Conservation (phyloP, 2,113 vertebrate genomes). For the Mesembrinibis cayennensis region DNA sequence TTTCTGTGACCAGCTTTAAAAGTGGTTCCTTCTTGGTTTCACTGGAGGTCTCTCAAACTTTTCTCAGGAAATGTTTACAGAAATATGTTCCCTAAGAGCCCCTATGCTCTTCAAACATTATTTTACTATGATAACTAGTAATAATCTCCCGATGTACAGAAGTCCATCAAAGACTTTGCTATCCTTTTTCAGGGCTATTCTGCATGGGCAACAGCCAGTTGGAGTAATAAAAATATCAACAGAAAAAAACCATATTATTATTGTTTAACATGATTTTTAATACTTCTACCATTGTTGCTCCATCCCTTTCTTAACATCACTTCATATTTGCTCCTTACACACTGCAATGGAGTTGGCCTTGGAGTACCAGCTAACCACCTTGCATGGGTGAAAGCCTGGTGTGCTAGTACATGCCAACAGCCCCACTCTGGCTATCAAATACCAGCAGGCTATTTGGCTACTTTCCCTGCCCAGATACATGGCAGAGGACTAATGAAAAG, state of each 20-base stretch:
- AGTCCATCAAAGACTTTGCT: not conserved
- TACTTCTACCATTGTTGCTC: not conserved
- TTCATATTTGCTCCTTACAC: not conserved
- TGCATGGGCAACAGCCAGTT: not conserved
- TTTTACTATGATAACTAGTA: not conserved
- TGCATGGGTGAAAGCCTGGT: not conserved
- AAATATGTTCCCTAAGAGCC: not conserved
- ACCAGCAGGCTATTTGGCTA: not conserved
- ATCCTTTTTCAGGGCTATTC: not conserved
- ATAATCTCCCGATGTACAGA: not conserved
- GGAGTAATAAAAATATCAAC: not conserved
- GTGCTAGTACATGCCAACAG: not conserved
- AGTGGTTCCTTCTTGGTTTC: not conserved
- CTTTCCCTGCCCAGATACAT: not conserved
- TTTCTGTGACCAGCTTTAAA: not conserved
- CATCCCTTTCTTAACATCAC: not conserved
- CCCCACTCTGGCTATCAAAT: not conserved
- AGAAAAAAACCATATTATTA: not conserved
- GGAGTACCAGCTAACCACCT: not conserved
- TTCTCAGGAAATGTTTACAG: not conserved
- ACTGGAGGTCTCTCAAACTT: not conserved
- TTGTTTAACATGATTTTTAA: not conserved
- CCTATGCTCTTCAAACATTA: not conserved
- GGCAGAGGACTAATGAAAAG: not conserved
- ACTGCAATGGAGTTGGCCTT: not conserved